Evolutionary conservation across 2,888 invertebrate species (phyloP), one percentile per base, ranked within the genome.

Genomic region (Drosophila kuntzei): DNA sequence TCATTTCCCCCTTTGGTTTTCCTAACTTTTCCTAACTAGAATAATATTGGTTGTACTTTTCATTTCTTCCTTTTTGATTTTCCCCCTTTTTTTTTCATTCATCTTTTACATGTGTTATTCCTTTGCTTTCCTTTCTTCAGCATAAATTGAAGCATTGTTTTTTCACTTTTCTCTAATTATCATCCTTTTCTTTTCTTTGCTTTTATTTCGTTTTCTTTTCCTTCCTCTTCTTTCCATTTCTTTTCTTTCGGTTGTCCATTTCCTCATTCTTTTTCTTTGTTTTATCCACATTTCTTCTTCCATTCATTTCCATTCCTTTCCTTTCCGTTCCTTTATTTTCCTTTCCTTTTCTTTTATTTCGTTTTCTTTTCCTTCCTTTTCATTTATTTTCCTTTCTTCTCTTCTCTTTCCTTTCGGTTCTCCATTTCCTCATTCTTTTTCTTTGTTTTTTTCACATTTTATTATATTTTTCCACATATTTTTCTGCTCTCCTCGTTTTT

Each of bases 41-140:
- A 46, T 22, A 16, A 25, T 7, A 44, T 44, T 44, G 4, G 25
- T 44, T 44, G 25, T 44, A 41, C 41, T 41, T 20, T 41, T 41
- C 12, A 37, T 3, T 16, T 16, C 37, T 16, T 37, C 0, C 9
- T 39, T 18, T 18, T 14, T 14, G 7, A 2, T 2, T n/a, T 36
- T 2, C 7, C 12, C 12, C 5, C 12, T 27, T 12, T 34, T 12
- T 12, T 6, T 12, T 34, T 34, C n/a, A 2, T 4, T n/a, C 12
- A 12, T 12, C 32, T 32, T 32, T 32, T 16, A 2, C 36, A 2
- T 34, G n/a, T 3, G 6, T 14, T 14, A 14, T 11, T 32, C 3
- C 3, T n/a, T n/a, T n/a, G n/a, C n/a, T n/a, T 18, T 18, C 1
- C 16, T 4, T 7, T 4, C 5, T 18, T 39, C 5, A 18, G 9